Percentiles rank a stretch among this genome's conserved stretches.
These are phyloP conservation scores for Bombus consobrinus DNA, from an alignment of 1,140 invertebrate species.

Conservation along the genomic window DNA sequence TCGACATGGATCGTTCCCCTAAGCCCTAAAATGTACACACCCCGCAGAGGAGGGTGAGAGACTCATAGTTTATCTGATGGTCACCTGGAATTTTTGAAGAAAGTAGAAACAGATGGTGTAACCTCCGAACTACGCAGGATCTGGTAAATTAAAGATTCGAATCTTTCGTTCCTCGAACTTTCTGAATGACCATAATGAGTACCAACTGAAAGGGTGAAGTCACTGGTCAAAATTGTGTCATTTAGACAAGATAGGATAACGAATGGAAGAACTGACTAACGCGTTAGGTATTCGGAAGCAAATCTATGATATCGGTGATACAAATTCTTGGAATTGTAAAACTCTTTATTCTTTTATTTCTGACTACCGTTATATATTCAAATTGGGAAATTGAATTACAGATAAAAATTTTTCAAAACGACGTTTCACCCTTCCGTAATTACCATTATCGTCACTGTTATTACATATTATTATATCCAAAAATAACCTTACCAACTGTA, in stretches of 20 bases:
- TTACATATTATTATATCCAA: no score
- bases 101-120: constrained; percentile 33
- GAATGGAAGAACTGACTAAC: background rate
- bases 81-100: background rate
- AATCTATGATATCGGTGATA: background rate
- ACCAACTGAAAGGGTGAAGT: background rate
- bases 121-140: constrained; percentile 3
- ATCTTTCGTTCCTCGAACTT: background rate
- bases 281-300: background rate
- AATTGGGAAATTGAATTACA: background rate
- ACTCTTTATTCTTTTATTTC: background rate
- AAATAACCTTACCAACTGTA: background rate
- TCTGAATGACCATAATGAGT: background rate
- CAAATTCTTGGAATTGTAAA: background rate
- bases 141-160: constrained; percentile 39
- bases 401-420: background rate
- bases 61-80: constrained; percentile 15
- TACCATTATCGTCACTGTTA: no score
- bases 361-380: background rate
- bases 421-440: no score
- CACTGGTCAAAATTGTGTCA: background rate
- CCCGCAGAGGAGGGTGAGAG: background rate
- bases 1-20: background rate
- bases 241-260: background rate
- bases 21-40: background rate